These are phyloP conservation scores for Euphonia xanthogaster DNA, from an alignment of 2,797 vertebrate genomes.

Conservation along the genomic window DNA sequence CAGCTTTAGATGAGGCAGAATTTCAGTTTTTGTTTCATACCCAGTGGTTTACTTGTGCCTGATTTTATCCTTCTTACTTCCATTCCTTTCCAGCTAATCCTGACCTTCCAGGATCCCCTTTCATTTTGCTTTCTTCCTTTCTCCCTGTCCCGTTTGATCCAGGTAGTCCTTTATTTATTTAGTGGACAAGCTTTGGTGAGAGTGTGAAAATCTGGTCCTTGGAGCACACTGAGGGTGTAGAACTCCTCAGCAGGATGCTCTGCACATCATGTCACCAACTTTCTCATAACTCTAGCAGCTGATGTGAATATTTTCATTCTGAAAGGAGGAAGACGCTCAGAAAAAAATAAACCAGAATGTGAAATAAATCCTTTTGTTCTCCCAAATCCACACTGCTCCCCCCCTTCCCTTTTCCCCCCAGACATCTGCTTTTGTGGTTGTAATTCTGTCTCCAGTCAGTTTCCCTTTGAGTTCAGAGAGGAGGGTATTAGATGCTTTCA, in stretches of 20 bases:
- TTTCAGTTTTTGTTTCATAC: neutral
- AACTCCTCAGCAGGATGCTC: neutral
- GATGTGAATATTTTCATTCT: neutral
- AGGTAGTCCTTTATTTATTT: neutral
- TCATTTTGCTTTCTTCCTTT: neutral
- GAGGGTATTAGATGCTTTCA: conserved; percentile 13
- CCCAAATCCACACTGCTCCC: neutral
- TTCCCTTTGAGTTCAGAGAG: neutral
- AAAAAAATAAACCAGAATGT: neutral
- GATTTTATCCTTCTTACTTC: neutral
- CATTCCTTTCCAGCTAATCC: neutral
- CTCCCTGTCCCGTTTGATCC: neutral
- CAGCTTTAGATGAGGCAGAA: neutral
- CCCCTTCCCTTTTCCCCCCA: accelerated
- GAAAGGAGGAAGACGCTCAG: neutral
- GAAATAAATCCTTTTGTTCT: neutral
- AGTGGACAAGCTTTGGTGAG: neutral
- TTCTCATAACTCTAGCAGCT: neutral
- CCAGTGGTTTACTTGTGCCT: neutral
- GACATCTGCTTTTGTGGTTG: neutral
- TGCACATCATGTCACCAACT: neutral
- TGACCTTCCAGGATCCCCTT: neutral
- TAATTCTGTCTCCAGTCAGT: neutral
- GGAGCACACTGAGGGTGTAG: neutral
- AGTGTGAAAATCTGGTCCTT: neutral